Conservation (phyloP, 53 echinoderm and acorn worm species). For the Holothuria scabra region DNA sequence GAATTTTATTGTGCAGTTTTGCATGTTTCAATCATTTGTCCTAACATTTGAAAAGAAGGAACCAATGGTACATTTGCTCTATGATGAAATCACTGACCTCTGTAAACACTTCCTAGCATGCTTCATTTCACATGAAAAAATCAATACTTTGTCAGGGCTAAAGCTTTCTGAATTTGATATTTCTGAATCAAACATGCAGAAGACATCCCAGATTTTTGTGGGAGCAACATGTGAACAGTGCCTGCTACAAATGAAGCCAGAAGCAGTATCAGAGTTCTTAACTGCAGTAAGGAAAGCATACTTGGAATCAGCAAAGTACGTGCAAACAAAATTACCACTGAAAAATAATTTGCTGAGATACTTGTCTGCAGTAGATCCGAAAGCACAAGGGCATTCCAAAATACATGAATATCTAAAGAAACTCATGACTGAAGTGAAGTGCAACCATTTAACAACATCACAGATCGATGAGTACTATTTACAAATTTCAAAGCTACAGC, state of each 20-base stretch:
- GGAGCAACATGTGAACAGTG: slow-evolving; percentile 10
- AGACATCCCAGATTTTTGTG: slow-evolving; percentile 15
- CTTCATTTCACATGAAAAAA: slow-evolving; percentile 49
- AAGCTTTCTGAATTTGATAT: not conserved
- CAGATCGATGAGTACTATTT: too few species aligned
- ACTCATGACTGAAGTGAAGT: too few species aligned
- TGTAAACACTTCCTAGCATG: slow-evolving; percentile 59
- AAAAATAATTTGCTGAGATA: slow-evolving; percentile 25
- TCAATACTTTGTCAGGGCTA: not conserved
- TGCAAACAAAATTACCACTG: slow-evolving; percentile 37
- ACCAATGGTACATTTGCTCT: too few species aligned
- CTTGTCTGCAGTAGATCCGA: slow-evolving; percentile 53
- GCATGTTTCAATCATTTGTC: slow-evolving; percentile 31
- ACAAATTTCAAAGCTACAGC: too few species aligned
- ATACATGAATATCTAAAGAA: too few species aligned
- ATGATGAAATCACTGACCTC: slow-evolving; percentile 47
- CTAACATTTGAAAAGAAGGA: slow-evolving; percentile 60
- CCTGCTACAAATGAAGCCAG: slow-evolving; percentile 28
- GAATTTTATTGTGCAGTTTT: too few species aligned
- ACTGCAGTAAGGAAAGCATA: slow-evolving; percentile 35
- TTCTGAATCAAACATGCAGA: too few species aligned
- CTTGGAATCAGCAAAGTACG: slow-evolving; percentile 18
- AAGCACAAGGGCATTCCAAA: slow-evolving; percentile 50
- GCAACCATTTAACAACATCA: too few species aligned
- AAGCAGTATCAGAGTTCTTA: not conserved